phyloP scores from a whole-genome alignment of 2,888 invertebrate genomes.

The Caenorhabditis japonica region DNA sequence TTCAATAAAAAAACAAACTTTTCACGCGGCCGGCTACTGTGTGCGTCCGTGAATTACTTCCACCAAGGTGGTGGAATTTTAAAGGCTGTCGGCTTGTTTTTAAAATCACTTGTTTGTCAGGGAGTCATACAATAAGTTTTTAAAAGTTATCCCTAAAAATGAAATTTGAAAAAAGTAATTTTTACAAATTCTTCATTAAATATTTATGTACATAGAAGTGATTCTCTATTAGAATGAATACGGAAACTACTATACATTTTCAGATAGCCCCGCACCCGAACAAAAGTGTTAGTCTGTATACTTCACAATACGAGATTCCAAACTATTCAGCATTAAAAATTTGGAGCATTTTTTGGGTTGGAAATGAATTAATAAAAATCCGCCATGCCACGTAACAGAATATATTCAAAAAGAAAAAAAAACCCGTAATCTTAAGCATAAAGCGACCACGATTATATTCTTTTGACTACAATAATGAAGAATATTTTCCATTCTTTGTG shows the following conservation, averaged over 20 bases:
- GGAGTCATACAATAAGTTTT: too few relatives aligned
- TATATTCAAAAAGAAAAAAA: not conserved
- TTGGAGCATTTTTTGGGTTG: not conserved
- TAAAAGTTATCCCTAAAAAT: too few relatives aligned
- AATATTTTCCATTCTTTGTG: constrained; percentile 16
- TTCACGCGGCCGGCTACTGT: too few relatives aligned
- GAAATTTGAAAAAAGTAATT: too few relatives aligned
- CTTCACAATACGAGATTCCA: constrained; percentile 2
- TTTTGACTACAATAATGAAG: constrained; percentile 4
- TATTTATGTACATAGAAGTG: too few relatives aligned
- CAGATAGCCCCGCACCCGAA: not conserved
- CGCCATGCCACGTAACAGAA: constrained; percentile 18
- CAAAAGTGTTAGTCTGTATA: constrained; percentile 14
- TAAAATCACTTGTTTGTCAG: too few relatives aligned
- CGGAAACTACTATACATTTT: too few relatives aligned
- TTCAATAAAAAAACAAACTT: too few relatives aligned
- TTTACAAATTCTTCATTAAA: constrained; percentile 21
- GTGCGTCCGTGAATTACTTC: too few relatives aligned
- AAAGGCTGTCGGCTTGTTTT: too few relatives aligned
- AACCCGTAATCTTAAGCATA: constrained; percentile 1
- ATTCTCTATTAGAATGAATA: too few relatives aligned
- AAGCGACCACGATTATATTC: not conserved
- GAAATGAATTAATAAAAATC: not conserved
- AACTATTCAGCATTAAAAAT: not conserved
- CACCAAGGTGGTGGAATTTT: too few relatives aligned